phyloP scores from a whole-genome alignment of 2,113 vertebrate genomes.

The Anas platyrhynchos region DNA sequence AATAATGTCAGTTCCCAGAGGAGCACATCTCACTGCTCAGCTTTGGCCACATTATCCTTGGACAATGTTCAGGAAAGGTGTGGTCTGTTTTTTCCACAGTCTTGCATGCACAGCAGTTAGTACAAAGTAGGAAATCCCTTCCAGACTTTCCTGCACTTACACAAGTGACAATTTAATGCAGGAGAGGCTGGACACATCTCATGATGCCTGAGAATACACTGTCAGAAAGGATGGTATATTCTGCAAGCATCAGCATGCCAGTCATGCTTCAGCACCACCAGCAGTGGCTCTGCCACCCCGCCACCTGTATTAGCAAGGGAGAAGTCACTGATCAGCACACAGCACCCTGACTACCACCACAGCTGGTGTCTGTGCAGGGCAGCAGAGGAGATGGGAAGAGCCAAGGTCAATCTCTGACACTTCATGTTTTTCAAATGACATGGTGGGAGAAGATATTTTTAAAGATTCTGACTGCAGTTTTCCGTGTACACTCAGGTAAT shows the following conservation, averaged over 20 bases:
- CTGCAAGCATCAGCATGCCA: background rate
- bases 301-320: rapidly evolving
- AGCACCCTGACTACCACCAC: rapidly evolving
- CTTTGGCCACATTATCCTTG: background rate
- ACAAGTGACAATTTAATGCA: rapidly evolving
- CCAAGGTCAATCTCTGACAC: too few relatives aligned
- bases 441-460: background rate
- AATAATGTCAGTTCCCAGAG: background rate
- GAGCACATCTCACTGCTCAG: background rate
- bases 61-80: rapidly evolving
- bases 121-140: background rate
- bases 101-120: background rate
- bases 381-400: background rate
- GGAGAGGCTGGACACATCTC: background rate
- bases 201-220: rapidly evolving
- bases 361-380: background rate
- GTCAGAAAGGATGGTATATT: background rate
- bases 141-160: background rate
- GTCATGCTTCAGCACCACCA: background rate
- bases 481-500: background rate
- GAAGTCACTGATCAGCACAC: background rate
- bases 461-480: background rate
- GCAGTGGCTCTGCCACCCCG: rapidly evolving
- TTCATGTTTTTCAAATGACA: background rate
- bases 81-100: background rate